A percentile compares a stretch with the other conserved stretches of the same genome.
Conservation (phyloP, 2,888 invertebrate genomes). For the Bombyx huttoni region DNA sequence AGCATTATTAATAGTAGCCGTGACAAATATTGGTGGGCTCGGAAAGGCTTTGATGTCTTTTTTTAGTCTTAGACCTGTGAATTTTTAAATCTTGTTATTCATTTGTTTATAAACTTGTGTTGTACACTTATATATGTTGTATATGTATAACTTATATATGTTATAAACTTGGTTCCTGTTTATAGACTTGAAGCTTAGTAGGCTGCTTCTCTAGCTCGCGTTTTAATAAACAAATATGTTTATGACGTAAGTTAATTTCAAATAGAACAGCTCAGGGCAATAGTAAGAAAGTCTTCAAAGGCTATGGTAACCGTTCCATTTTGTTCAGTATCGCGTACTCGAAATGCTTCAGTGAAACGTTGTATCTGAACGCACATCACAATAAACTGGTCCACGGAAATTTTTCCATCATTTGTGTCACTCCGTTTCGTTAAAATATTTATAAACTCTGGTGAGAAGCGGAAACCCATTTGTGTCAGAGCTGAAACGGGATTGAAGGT, state of each 20-base stretch:
- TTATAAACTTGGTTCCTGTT: no score
- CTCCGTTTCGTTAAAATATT: conserved; percentile 79
- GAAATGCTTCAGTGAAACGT: conserved; percentile 89
- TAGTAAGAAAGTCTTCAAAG: conserved; percentile 92
- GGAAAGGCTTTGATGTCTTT: no score
- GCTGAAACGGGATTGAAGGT: conserved; percentile 62
- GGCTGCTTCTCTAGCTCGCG: no score
- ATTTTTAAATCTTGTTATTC: no score
- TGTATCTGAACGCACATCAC: conserved; percentile 91
- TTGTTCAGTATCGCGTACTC: conserved; percentile 82
- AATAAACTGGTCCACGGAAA: conserved; percentile 90
- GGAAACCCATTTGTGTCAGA: conserved; percentile 89
- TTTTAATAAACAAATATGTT: no score
- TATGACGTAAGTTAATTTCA: conserved; percentile 16
- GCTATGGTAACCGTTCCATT: conserved; percentile 87
- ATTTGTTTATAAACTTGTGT: no score
- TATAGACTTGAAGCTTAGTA: no score
- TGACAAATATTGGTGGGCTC: no score
- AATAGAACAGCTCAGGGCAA: conserved; percentile 83
- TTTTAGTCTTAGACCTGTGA: no score
- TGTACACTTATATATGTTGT: no score
- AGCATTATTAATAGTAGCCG: no score
- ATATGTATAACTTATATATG: no score
- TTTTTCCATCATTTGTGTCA: conserved; percentile 75
- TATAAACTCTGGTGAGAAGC: conserved; percentile 84